Evolutionary conservation across 2,888 invertebrate genomes (phyloP).

Genomic region (Arge pagana): DNA sequence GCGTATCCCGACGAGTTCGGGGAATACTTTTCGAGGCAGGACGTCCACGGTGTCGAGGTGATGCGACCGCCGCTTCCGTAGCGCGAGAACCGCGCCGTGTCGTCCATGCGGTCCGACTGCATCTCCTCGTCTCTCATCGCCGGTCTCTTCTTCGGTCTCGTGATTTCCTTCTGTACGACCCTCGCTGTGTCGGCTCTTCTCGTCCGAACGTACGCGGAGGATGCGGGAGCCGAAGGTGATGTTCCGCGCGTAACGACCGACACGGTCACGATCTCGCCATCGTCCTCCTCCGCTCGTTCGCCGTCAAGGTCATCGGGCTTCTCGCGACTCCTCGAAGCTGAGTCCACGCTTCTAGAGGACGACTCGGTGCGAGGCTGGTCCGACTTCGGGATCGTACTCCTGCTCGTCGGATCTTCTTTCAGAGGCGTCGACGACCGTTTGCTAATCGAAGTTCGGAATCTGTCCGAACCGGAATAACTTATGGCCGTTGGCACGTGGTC

Average conservation of each 20-base stretch:
- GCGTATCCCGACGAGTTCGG: conserved; percentile 32
- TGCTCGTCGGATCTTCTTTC: conserved; percentile 31
- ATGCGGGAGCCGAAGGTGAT: conserved; percentile 75
- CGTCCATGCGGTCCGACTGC: conserved; percentile 75
- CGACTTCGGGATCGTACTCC: conserved; percentile 10
- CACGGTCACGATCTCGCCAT: conserved; percentile 60
- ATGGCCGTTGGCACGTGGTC: conserved; percentile 36
- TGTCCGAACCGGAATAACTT: conserved; percentile 42
- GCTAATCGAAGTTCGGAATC: conserved; percentile 37
- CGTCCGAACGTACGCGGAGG: conserved; percentile 65
- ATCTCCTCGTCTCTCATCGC: conserved; percentile 72
- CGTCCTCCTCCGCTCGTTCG: conserved; percentile 38
- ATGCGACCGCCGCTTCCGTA: conserved; percentile 65
- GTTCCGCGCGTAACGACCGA: conserved; percentile 75
- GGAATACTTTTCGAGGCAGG: conserved; percentile 61
- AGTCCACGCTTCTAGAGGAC: conserved; percentile 22
- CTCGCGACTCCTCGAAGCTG: conserved; percentile 6
- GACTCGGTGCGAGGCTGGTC: conserved; percentile 12
- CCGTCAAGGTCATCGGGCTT: conserved; percentile 23
- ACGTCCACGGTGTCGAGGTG: conserved; percentile 67
- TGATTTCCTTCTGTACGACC: conserved; percentile 72
- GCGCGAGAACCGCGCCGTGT: conserved; percentile 69
- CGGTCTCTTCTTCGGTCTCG: conserved; percentile 61
- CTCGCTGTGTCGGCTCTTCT: conserved; percentile 76
- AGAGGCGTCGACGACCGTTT: conserved; percentile 14